Base-by-base conservation (phyloP, 2,113 vertebrate genomes). In the Rhynchomys soricoides region DNA sequence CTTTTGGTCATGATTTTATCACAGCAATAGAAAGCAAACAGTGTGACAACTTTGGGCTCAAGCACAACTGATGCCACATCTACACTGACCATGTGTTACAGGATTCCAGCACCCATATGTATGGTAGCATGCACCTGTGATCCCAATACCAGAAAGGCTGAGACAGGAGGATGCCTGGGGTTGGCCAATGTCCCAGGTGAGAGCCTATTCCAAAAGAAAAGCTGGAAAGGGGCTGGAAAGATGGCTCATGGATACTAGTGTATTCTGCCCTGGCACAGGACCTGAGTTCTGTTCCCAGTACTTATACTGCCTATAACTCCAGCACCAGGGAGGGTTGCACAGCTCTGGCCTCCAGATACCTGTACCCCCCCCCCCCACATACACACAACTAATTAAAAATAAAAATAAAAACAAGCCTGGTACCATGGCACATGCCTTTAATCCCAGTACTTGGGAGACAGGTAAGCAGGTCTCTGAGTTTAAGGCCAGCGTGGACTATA, bases 1-100 rank as follows among this genome's bases (percentile, higher is more conserved):
- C n/a, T 43, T 82, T 43, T 62, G n/a, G 57, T 62, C 7, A 10
- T 31, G 79, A 7, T 57, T 43, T 43, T 43, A 26, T 43, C 57
- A 43, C 81, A 83, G 81, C 19, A 29, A 62, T 15, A 29, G 21
- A 43, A 43, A 62, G 22, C 55, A 29, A 62, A 40, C 1, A 19
- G n/a, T 0, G 1, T 0, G 1, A 31, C 21, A 8, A 45, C 74
- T 29, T 40, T 21, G 57, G 75, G 40, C 73, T 43, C 55, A 66
- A 3, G 7, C 19, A 50, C n/a, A 77, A 26, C 52, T 8, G 16
- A 57, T 34, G 13, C 29, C 1, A 0, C 2, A n/a, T 59, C 26
- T 1, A 24, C 5, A 37, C 52, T 21, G 24, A 43, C 37, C 17
- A 3, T 0, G 19, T 0, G 3, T 22, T 7, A 1, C n/a, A 16